A percentile compares a stretch with the other conserved stretches of the same genome.
phyloP scores from a whole-genome alignment of 2,797 vertebrate genomes.

The Gymnothorax reevesii region DNA sequence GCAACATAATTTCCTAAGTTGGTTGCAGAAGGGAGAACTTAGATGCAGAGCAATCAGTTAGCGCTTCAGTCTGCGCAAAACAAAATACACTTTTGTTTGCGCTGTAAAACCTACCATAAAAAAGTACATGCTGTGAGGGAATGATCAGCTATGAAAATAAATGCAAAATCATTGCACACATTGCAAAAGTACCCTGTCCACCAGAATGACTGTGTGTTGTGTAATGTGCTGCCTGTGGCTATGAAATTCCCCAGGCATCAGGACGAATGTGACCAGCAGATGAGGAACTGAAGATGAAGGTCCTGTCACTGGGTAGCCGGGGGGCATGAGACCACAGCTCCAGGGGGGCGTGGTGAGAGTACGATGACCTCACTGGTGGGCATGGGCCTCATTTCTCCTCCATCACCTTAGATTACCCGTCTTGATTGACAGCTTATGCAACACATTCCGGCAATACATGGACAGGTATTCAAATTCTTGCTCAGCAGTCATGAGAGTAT shows the following conservation, averaged over 20 bases:
- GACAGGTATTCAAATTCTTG: not conserved
- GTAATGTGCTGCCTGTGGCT: constrained; percentile 14
- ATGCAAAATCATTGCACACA: not conserved
- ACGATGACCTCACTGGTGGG: not conserved
- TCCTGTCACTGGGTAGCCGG: not conserved
- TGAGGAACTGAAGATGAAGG: not conserved
- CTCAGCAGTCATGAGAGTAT: not conserved
- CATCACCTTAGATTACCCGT: not conserved
- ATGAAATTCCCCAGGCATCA: not conserved
- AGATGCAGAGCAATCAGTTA: not conserved
- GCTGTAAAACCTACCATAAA: not conserved
- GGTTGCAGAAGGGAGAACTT: not conserved
- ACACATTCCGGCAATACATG: not conserved
- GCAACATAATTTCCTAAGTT: no score
- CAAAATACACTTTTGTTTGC: not conserved
- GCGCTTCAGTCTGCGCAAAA: not conserved
- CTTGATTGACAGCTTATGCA: constrained; percentile 9
- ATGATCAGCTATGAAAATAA: not conserved
- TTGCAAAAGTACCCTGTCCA: not conserved
- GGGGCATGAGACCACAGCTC: not conserved
- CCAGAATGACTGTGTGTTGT: not conserved
- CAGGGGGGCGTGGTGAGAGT: not conserved
- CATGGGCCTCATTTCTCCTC: not conserved
- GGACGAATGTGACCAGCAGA: constrained; percentile 1
- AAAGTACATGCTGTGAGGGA: not conserved